Evolutionary conservation across 2,888 invertebrate genomes (phyloP).

Genomic region (Lymantria dispar): DNA sequence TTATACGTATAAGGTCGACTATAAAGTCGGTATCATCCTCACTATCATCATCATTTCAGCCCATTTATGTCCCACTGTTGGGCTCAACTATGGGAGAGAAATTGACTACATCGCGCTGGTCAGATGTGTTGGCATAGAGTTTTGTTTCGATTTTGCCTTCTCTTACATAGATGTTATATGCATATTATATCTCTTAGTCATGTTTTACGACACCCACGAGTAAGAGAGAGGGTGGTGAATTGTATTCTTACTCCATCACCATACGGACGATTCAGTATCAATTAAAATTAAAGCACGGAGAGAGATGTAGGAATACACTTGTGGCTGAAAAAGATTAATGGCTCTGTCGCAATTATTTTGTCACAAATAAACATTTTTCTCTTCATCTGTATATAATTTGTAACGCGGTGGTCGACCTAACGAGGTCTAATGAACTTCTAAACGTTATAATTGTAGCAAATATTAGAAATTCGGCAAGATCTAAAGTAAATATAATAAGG

Average conservation of each 20-base stretch:
- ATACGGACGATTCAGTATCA: conserved; percentile 4
- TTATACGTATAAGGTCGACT: too few species aligned
- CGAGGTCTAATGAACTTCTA: conserved; percentile 29
- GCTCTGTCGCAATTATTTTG: conserved; percentile 28
- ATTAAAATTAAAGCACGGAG: conserved; percentile 14
- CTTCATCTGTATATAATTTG: conserved; percentile 6
- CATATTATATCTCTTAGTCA: too few species aligned
- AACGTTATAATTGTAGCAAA: background rate
- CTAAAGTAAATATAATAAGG: background rate
- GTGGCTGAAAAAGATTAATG: conserved; percentile 31
- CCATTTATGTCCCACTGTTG: too few species aligned
- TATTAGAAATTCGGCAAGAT: background rate
- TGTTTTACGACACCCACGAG: too few species aligned
- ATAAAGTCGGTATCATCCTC: too few species aligned
- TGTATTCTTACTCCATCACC: background rate
- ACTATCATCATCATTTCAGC: too few species aligned
- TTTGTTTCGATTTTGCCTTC: too few species aligned
- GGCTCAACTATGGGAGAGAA: too few species aligned
- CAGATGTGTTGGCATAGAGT: too few species aligned
- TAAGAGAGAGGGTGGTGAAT: too few species aligned
- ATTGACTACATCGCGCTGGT: too few species aligned
- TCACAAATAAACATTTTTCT: conserved; percentile 17
- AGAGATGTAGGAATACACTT: conserved; percentile 14
- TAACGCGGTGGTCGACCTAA: conserved; percentile 27
- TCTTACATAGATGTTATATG: too few species aligned